These are phyloP conservation scores for Tolmerus cingulatus DNA, from an alignment of 2,888 invertebrate genomes.

Conservation along the genomic window DNA sequence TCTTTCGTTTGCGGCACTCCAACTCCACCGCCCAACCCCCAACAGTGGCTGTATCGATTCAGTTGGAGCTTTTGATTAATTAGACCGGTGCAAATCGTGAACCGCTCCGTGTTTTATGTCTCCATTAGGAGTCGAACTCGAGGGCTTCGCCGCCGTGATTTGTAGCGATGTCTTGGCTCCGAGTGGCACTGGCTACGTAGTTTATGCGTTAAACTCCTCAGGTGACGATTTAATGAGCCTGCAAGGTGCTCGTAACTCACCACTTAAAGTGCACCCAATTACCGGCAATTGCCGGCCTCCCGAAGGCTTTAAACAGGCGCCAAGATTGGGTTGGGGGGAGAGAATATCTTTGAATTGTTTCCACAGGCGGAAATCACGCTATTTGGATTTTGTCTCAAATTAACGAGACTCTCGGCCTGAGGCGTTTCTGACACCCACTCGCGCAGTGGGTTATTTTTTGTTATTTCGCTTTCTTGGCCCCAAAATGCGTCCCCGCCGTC, in stretches of 20 bases:
- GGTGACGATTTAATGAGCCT: constrained; percentile 38
- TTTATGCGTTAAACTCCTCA: constrained; percentile 32
- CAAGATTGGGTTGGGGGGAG: background rate
- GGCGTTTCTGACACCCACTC: background rate
- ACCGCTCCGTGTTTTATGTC: constrained; percentile 17
- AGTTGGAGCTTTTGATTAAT: constrained; percentile 26
- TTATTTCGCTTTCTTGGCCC: background rate
- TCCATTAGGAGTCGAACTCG: constrained; percentile 11
- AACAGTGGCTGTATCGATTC: background rate
- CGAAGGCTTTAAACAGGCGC: background rate
- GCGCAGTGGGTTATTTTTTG: background rate
- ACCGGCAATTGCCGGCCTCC: background rate
- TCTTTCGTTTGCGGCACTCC: background rate
- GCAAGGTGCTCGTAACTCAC: constrained; percentile 4
- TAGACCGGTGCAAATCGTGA: constrained; percentile 26
- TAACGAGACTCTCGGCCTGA: background rate
- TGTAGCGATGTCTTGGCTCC: constrained; percentile 15
- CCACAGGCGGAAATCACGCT: background rate
- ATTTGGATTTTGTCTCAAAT: background rate
- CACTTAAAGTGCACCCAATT: constrained; percentile 13
- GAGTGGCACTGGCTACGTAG: constrained; percentile 11
- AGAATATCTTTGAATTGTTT: background rate
- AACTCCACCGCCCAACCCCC: background rate
- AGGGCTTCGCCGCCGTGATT: constrained; percentile 10
- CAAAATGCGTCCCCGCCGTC: background rate